Base-by-base conservation (phyloP, 2,888 invertebrate species). In the Pristionchus maxplancki region DNA sequence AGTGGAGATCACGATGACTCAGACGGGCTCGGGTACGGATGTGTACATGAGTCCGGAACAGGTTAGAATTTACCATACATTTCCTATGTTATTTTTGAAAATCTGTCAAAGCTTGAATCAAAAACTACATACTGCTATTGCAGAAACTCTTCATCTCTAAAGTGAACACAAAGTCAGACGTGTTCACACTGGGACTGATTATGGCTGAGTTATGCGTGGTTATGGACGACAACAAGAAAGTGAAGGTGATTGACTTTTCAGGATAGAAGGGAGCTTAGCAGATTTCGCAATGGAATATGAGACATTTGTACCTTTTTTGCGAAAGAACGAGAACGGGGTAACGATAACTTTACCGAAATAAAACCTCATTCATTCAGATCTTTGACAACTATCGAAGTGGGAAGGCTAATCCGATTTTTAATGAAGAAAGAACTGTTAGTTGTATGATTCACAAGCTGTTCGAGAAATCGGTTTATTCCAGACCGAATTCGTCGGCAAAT, bases 11-110 rank as follows among this genome's bases (percentile, higher is more conserved):
- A 78, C 74, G 44, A 28, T 40, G 24, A 78, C 74, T 1, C 20
- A 44, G 13, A 78, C 74, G 13, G 40, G 44, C 0, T 17, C 44
- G 9, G 44, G 74, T 2, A 78, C 74, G 0, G n/a, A 20, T 20
- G 44, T n/a, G 11, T 78, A 78, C 13, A 44, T 40, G 40, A 44
- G 74, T n/a, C 74, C 74, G 37, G 74, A 78, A 28, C 74, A 78
- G 44, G 74, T 44, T 15, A 71, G 62, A 64, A 8, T 24, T n/a
- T n/a, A n/a, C n/a, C n/a, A n/a, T n/a, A n/a, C n/a, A n/a, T n/a
- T n/a, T n/a, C n/a, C n/a, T n/a, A n/a, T n/a, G n/a, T n/a, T n/a
- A n/a, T n/a, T n/a, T n/a, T n/a, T n/a, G n/a, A n/a, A n/a, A n/a
- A 6, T 31, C 31, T 58, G 1, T n/a, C 8, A 20, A 20, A 15